Evolutionary conservation across 2,888 invertebrate genomes (phyloP).

Genomic region (Aspidiotus rigidus): DNA sequence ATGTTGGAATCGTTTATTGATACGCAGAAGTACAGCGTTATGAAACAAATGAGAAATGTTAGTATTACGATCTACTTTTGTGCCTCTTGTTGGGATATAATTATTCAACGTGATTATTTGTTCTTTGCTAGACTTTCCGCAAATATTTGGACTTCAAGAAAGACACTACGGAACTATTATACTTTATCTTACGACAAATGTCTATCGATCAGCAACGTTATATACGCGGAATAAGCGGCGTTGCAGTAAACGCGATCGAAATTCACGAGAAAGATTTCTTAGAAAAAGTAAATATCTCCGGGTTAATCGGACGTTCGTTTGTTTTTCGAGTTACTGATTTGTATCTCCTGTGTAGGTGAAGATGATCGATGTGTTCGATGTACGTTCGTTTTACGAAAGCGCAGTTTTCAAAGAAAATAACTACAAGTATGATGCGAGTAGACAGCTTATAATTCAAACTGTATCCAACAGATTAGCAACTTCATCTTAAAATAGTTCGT

Average conservation of each 20-base stretch:
- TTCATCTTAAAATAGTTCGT: constrained; percentile 1
- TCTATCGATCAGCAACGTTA: constrained; percentile 84
- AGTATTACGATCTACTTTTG: constrained; percentile 34
- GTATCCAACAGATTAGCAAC: constrained; percentile 15
- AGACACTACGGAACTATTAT: constrained; percentile 89
- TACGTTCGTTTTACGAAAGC: constrained; percentile 85
- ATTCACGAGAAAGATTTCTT: constrained; percentile 73
- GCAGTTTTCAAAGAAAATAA: constrained; percentile 79
- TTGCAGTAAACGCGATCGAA: constrained; percentile 59
- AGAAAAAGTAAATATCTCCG: constrained; percentile 51
- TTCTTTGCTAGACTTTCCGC: constrained; percentile 69
- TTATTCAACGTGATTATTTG: constrained; percentile 17
- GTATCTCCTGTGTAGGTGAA: constrained; percentile 59
- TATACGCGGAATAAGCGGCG: constrained; percentile 59
- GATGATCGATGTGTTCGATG: constrained; percentile 78
- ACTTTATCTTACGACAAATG: constrained; percentile 88
- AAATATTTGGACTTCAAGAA: constrained; percentile 87
- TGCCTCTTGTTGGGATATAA: not conserved
- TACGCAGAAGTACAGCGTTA: constrained; percentile 96
- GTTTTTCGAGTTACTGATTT: too few species aligned
- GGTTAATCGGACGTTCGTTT: not conserved
- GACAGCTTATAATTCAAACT: constrained; percentile 76
- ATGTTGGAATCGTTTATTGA: constrained; percentile 97
- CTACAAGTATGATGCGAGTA: constrained; percentile 72
- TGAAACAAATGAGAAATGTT: constrained; percentile 89